Percentiles rank a stretch among this genome's conserved stretches.
Conservation (phyloP, 2,113 vertebrate species). For the Dromiciops gliroides region DNA sequence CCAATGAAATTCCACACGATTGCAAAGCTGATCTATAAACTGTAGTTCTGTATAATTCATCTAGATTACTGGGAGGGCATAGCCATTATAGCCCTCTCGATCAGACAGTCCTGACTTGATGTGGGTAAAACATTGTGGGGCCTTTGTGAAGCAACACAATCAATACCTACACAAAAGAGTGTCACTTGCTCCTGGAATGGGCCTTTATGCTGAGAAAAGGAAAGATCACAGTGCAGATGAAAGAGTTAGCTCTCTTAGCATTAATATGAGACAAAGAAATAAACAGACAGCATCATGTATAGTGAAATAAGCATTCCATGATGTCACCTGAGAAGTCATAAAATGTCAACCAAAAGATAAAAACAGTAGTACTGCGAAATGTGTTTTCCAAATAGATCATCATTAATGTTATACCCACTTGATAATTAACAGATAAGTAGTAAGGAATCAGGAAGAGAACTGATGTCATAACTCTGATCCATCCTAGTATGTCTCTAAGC, state of each 20-base stretch:
- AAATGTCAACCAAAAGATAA: neutral
- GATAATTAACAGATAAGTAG: neutral
- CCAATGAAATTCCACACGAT: neutral
- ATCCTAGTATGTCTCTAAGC: neutral
- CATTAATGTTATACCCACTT: neutral
- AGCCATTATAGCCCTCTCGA: neutral
- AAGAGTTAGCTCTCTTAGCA: neutral
- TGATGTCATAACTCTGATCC: neutral
- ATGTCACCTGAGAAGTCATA: neutral
- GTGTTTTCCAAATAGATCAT: conserved; percentile 4
- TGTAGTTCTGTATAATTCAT: conserved; percentile 38
- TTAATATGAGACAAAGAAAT: neutral
- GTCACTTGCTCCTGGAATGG: fast-evolving
- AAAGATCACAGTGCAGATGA: neutral
- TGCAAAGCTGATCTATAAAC: conserved; percentile 38
- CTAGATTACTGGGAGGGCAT: neutral
- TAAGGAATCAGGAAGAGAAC: neutral
- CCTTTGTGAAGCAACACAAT: neutral
- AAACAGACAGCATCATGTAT: neutral
- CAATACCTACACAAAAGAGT: neutral
- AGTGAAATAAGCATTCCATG: neutral
- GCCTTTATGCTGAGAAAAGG: neutral
- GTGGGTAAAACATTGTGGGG: neutral
- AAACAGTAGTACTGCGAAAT: neutral
- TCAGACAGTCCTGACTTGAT: neutral